Percentiles rank a stretch among this genome's conserved stretches.
These are phyloP conservation scores for Porites lutea DNA, from an alignment of 64 coral and sea anemone genomes.

Conservation along the genomic window DNA sequence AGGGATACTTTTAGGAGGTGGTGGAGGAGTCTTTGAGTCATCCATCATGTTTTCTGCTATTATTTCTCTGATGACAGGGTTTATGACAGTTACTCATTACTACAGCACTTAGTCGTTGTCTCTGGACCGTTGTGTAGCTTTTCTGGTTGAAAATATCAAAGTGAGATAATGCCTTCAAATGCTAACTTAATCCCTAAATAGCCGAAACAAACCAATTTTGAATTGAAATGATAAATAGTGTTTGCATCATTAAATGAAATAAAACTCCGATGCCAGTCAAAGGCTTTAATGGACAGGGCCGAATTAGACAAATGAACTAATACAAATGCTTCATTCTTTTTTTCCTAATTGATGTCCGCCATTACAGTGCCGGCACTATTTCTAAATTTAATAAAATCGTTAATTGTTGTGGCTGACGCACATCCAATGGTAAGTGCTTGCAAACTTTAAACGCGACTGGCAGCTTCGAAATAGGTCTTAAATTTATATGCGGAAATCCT, in stretches of 20 bases:
- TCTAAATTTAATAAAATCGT: no score
- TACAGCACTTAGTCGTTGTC: no score
- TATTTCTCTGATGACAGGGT: not conserved
- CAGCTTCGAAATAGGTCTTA: no score
- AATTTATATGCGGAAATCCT: no score
- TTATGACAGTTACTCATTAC: not conserved
- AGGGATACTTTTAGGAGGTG: not conserved
- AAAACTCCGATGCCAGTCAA: no score
- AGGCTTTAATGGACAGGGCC: no score
- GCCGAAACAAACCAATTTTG: not conserved
- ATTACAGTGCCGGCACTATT: no score
- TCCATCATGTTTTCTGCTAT: not conserved
- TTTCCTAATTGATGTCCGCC: no score
- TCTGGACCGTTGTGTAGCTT: not conserved
- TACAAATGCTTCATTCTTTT: no score
- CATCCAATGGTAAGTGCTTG: no score
- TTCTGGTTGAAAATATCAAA: not conserved
- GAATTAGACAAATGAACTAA: no score
- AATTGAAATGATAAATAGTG: not conserved
- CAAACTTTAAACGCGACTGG: no score
- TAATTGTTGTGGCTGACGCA: not conserved
- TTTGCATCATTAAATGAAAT: not conserved
- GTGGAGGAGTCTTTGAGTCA: not conserved
- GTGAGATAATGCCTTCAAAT: not conserved
- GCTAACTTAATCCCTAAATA: not conserved